phyloP scores from a whole-genome alignment of 2,888 invertebrate species.

The Micoletzkya japonica region DNA sequence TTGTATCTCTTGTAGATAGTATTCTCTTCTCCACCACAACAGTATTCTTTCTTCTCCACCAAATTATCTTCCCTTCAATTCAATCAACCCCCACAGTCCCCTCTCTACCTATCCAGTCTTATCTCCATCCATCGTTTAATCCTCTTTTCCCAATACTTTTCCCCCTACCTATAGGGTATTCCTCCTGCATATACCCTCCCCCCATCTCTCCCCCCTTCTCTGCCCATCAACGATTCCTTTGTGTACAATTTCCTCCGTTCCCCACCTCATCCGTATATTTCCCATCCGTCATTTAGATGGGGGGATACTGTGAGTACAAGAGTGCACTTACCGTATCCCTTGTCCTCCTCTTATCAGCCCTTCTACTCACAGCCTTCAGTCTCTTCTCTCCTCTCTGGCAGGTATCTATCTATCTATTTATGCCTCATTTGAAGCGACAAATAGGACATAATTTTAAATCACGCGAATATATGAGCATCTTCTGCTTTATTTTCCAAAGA shows the following conservation, averaged over 20 bases:
- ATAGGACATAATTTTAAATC: neutral
- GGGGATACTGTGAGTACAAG: neutral
- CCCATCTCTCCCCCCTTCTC: neutral
- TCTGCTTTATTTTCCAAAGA: too few species aligned
- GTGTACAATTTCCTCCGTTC: too few species aligned
- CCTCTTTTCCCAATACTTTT: neutral
- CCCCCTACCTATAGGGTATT: neutral
- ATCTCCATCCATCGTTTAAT: neutral
- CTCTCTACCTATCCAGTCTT: neutral
- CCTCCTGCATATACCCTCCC: too few species aligned
- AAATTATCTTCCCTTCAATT: conserved; percentile 3
- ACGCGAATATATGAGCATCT: neutral
- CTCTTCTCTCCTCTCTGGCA: conserved; percentile 48
- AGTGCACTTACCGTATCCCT: neutral
- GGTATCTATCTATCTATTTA: too few species aligned
- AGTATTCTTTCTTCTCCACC: neutral
- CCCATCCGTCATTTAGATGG: neutral
- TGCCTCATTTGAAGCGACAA: too few species aligned
- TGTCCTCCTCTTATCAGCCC: neutral
- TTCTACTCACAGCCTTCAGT: conserved; percentile 42
- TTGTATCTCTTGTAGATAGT: too few species aligned
- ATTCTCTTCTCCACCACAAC: too few species aligned
- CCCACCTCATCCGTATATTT: neutral
- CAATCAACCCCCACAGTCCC: neutral
- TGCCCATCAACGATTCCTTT: neutral